Evolutionary conservation across 2,888 invertebrate species (phyloP).

Genomic region (Marasmarcha lunaedactyla): DNA sequence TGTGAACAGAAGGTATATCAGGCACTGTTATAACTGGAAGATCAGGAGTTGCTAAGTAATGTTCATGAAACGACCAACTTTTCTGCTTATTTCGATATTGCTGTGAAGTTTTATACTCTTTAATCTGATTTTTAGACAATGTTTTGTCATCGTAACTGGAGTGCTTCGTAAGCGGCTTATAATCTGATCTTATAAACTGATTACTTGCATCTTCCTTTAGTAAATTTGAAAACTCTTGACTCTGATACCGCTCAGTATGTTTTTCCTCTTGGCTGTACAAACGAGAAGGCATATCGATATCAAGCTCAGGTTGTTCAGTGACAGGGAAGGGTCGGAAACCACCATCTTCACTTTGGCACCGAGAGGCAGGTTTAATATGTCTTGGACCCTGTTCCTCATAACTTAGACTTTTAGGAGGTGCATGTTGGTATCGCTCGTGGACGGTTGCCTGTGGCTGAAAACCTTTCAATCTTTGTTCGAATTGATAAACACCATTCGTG

Average conservation of each 20-base stretch:
- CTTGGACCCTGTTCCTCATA: constrained; percentile 57
- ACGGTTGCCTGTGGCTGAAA: constrained; percentile 34
- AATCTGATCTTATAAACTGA: constrained; percentile 63
- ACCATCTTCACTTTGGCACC: constrained; percentile 73
- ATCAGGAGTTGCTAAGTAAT: constrained; percentile 67
- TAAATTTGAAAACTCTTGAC: constrained; percentile 72
- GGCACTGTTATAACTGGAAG: constrained; percentile 68
- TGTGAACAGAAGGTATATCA: constrained; percentile 55
- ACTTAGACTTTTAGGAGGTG: constrained; percentile 59
- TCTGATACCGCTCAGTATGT: constrained; percentile 73
- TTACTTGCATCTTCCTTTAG: constrained; percentile 43
- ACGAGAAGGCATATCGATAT: constrained; percentile 67
- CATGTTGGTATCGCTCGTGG: constrained; percentile 47
- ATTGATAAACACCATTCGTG: constrained; percentile 44
- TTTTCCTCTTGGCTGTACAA: constrained; percentile 74
- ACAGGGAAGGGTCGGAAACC: constrained; percentile 50
- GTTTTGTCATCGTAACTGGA: constrained; percentile 76
- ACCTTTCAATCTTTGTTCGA: constrained; percentile 45
- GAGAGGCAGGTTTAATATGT: constrained; percentile 58
- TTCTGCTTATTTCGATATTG: constrained; percentile 70
- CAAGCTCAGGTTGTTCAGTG: constrained; percentile 63
- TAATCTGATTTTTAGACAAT: constrained; percentile 73
- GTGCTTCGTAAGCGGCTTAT: constrained; percentile 72
- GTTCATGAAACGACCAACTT: constrained; percentile 75
- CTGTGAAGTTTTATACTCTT: constrained; percentile 71